Evolutionary conservation across 2,888 invertebrate genomes (phyloP).

Genomic region (Drosophila melanosoma): DNA sequence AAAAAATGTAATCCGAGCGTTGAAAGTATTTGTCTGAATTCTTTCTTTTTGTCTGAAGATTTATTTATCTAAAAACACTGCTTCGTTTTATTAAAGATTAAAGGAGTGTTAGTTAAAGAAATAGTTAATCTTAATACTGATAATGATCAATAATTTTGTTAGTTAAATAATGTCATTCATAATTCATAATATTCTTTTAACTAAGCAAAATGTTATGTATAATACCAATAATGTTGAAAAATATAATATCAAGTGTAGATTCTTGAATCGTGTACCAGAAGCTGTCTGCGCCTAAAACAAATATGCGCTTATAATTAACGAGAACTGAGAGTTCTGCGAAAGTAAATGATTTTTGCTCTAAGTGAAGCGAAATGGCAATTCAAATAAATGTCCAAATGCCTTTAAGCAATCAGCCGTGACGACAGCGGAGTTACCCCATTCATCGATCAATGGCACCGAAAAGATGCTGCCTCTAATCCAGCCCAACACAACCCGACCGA

Average conservation of each 20-base stretch:
- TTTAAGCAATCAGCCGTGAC: background rate
- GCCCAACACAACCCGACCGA: slow-evolving; percentile 21
- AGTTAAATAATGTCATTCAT: background rate
- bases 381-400: slow-evolving; percentile 25
- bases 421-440: slow-evolving; percentile 22
- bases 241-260: background rate
- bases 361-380: slow-evolving; percentile 24
- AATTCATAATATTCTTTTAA: background rate
- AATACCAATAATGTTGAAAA: background rate
- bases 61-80: background rate
- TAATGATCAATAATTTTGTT: background rate
- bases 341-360: slow-evolving; percentile 10
- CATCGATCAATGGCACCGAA: slow-evolving; percentile 42
- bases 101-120: background rate
- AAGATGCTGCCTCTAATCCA: slow-evolving; percentile 19
- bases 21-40: background rate
- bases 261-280: background rate
- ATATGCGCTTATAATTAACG: background rate
- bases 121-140: background rate
- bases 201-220: background rate
- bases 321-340: background rate
- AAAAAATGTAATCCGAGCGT: too few species aligned
- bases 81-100: background rate
- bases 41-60: background rate
- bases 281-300: background rate